Evolutionary conservation across 1,140 invertebrate species (phyloP).

Genomic region (Temnothorax longispinosus): DNA sequence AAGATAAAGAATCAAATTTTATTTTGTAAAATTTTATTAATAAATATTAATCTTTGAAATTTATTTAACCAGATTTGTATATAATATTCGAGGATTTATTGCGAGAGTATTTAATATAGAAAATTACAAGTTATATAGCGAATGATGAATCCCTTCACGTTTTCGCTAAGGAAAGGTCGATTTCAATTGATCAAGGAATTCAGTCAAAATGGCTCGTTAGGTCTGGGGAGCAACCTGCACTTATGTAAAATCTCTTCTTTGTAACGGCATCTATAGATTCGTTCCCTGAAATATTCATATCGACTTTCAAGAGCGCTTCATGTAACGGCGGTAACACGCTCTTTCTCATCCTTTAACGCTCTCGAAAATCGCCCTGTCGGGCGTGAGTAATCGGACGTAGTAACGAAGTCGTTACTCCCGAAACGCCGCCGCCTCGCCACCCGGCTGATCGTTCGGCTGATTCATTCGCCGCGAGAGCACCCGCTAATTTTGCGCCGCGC

Average conservation of each 20-base stretch:
- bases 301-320: not conserved
- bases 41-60: no score
- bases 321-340: not conserved
- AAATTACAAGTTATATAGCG: no score
- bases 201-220: not conserved
- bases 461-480: slow-evolving; percentile 43
- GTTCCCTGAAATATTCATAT: not conserved
- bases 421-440: not conserved
- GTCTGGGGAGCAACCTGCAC: not conserved
- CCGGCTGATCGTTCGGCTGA: slow-evolving; percentile 18
- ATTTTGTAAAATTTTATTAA: no score
- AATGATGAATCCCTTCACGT: no score
- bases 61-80: no score
- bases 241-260: not conserved
- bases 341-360: slow-evolving; percentile 19
- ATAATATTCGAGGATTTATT: no score
- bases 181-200: not conserved
- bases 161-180: not conserved
- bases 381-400: slow-evolving; percentile 37
- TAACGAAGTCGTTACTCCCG: slow-evolving; percentile 39
- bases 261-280: not conserved
- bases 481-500: slow-evolving; percentile 59
- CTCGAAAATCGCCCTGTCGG: slow-evolving; percentile 9
- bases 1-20: no score
- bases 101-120: no score